Base-by-base conservation (phyloP, 2,797 vertebrate species). In the Eleutherodactylus coqui region DNA sequence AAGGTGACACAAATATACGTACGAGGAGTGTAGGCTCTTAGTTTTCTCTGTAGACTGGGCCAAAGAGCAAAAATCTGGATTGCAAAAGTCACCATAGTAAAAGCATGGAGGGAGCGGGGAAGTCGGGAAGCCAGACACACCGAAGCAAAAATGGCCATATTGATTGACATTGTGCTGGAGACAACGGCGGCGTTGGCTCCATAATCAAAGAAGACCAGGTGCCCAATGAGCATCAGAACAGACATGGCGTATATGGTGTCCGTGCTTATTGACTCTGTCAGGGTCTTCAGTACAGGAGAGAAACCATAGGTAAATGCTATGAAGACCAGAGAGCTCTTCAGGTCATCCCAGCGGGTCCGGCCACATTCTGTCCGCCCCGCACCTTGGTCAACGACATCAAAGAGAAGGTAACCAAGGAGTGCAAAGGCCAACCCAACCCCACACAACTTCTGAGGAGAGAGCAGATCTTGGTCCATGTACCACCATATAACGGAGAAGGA, bases 231-330 rank as follows among this genome's bases (percentile, higher is more conserved):
- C 98, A 99, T 99, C 69, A 97, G 89, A 3, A 96, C 95, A 0
- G 98, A 95, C 98, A 99, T 99, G 92, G 98, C 98, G 0, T 99
- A 97, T 88, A 99, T 97, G 0, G 98, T 99, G 92, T 99, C 98
- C 0, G 98, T 99, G 90, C 98, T 99, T 90, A 99, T 96, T 0
- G 98, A 97, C 90, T 99, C 98, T 0, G 98, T 99, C 82, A 99
- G 91, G 0, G 98, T 99, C 92, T 99, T 99, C 36, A 99, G 92
- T 76, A 99, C 94, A 0, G 98, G 98, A 0, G 98, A 98, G 90
- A 99, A 99, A 8, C 98, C 98, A 0, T 99, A 99, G 0, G 97
- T 99, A 91, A 99, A 99, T 7, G 97, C 96, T 0, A 96, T 85
- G 75, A 99, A 99, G 84, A 99, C 96, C 19, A 96, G 85, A 0